Percentiles rank a stretch among this genome's conserved stretches.
Evolutionary conservation across 1,140 invertebrate genomes (phyloP).

Genomic region (Pogonomyrmex barbatus): DNA sequence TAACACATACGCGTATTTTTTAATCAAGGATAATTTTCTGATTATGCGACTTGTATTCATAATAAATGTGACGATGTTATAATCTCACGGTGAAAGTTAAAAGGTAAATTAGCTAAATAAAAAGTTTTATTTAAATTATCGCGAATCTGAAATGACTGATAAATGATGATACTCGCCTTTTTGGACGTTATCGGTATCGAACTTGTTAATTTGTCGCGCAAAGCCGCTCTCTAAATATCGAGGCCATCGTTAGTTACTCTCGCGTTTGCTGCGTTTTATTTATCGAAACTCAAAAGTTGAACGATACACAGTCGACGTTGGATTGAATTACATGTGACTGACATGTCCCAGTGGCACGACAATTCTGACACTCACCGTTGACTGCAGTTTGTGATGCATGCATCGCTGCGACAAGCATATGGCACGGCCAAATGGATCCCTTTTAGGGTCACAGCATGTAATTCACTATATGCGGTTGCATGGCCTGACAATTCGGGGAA

Average conservation of each 20-base stretch:
- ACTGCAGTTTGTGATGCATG: constrained; percentile 57
- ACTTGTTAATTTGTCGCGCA: constrained; percentile 41
- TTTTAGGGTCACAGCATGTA: constrained; percentile 52
- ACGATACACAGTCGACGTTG: constrained; percentile 53
- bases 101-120: not conserved
- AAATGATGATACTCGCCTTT: not conserved
- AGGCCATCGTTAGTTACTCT: constrained; percentile 44
- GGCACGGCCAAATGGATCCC: constrained; percentile 55
- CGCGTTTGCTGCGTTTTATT: constrained; percentile 48
- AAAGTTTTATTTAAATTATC: not conserved
- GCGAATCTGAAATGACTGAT: not conserved
- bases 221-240: constrained; percentile 32
- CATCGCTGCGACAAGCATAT: constrained; percentile 55
- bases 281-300: constrained; percentile 56
- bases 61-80: not conserved
- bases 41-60: not conserved
- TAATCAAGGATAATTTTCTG: not conserved
- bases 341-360: constrained; percentile 57
- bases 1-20: not conserved
- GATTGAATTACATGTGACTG: constrained; percentile 64
- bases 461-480: constrained; percentile 46
- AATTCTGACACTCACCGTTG: constrained; percentile 57
- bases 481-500: constrained; percentile 47
- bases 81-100: not conserved
- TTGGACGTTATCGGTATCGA: not conserved